Evolutionary conservation across 2,797 vertebrate genomes (phyloP).

Genomic region (Peromyscus melanophrys): DNA sequence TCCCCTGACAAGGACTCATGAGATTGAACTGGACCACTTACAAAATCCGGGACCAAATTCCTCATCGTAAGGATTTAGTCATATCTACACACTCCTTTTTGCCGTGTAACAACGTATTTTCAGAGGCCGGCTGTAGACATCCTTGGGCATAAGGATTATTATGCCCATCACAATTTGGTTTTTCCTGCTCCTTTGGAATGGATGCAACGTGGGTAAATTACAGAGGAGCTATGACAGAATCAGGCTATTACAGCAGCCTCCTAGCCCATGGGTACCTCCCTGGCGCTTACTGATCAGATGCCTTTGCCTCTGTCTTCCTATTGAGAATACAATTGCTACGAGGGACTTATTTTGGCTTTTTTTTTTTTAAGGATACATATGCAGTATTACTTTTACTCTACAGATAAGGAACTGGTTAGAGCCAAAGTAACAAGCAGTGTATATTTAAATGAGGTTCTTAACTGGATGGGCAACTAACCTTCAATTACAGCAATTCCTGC

Average conservation of each 20-base stretch:
- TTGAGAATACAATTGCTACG: neutral
- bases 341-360: neutral
- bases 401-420: neutral
- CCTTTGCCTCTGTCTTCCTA: constrained; percentile 43
- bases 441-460: constrained; percentile 59
- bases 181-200: neutral
- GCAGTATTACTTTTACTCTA: constrained; percentile 22
- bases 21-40: neutral
- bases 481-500: constrained; percentile 52
- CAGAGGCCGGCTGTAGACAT: neutral
- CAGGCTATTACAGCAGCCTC: constrained; percentile 2
- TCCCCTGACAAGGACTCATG: neutral
- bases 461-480: constrained; percentile 53
- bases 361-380: neutral
- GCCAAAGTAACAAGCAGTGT: constrained; percentile 53
- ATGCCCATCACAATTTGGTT: neutral
- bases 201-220: neutral
- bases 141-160: neutral
- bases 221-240: neutral
- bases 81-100: constrained; percentile 27
- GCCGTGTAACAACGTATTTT: neutral
- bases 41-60: neutral
- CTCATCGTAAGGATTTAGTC: neutral
- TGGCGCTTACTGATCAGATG: neutral
- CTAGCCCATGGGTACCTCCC: neutral